Evolutionary conservation across 2,888 invertebrate genomes (phyloP), one percentile per base, ranked within the genome.

Genomic region (Atethmia centrago): DNA sequence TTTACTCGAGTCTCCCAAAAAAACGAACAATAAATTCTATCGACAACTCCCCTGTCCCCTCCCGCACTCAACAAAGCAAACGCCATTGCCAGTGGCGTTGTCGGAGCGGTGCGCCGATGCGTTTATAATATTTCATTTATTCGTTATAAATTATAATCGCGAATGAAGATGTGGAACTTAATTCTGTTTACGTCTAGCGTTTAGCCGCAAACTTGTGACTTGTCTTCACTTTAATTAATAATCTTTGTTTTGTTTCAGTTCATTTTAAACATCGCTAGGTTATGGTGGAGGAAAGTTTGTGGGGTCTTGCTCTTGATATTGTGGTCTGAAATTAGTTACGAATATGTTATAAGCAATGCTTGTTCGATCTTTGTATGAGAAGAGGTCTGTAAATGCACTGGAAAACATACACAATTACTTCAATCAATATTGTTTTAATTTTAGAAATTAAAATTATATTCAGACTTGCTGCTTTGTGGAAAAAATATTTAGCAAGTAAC

Each of bases 111-210:
- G 91, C 96, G 94, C 94, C 96, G 96, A 95, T 95, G 96, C 96
- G 96, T 96, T 95, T 94, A 95, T 96, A 96, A 96, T 96, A 96
- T 96, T 96, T 95, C 96, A 96, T 96, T 96, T 96, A 96, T 96
- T 96, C 96, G 95, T 96, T 95, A 96, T 96, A 96, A 96, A 96
- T 95, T 95, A 95, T 96, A 96, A 96, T 96, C 95, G 93, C 74
- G 67, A 83, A 71, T 70, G 88, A 90, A 82, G 92, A 92, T 88
- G 88, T 87, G 89, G 86, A 88, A 82, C 88, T 92, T 92, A 92
- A 94, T 92, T 91, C 90, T 84, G 89, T 93, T 93, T 90, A 86
- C 62, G 75, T 69, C 79, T 80, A 79, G 71, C 69, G 81, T 85
- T 88, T 85, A 85, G 85, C 85, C 86, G 65, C 81, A 79, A 78